Evolutionary conservation across 1,140 invertebrate species (phyloP).

Genomic region (Gonioctena quinquepunctata): DNA sequence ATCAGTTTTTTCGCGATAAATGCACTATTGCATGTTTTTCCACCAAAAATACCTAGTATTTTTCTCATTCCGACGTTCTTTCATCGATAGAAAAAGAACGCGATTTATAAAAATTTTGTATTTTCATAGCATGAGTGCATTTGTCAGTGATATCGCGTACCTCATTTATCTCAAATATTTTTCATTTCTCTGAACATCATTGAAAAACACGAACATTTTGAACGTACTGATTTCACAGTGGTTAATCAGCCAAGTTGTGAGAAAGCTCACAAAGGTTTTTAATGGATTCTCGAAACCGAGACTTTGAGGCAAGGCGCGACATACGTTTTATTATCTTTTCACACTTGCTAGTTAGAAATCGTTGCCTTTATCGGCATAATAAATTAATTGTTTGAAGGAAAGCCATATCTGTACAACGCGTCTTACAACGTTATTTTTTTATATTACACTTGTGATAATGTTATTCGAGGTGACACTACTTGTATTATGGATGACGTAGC

Average conservation of each 20-base stretch:
- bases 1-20: too few species aligned
- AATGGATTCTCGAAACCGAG: not conserved
- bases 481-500: not conserved
- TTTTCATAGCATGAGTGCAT: too few species aligned
- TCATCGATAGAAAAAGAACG: too few species aligned
- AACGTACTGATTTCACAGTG: not conserved
- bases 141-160: too few species aligned
- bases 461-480: conserved; percentile 12
- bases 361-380: conserved; percentile 1
- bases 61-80: too few species aligned
- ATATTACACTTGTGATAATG: not conserved
- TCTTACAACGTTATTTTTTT: not conserved
- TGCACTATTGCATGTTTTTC: too few species aligned
- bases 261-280: not conserved
- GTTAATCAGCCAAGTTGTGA: not conserved
- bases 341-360: not conserved
- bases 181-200: too few species aligned
- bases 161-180: too few species aligned
- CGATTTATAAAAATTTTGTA: too few species aligned
- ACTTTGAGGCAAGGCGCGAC: not conserved
- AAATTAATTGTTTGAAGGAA: conserved; percentile 11
- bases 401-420: not conserved
- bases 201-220: too few species aligned
- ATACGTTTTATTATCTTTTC: not conserved
- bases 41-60: too few species aligned